Base-by-base conservation (phyloP, 2,888 invertebrate species). In the Lumbricus terrestris region DNA sequence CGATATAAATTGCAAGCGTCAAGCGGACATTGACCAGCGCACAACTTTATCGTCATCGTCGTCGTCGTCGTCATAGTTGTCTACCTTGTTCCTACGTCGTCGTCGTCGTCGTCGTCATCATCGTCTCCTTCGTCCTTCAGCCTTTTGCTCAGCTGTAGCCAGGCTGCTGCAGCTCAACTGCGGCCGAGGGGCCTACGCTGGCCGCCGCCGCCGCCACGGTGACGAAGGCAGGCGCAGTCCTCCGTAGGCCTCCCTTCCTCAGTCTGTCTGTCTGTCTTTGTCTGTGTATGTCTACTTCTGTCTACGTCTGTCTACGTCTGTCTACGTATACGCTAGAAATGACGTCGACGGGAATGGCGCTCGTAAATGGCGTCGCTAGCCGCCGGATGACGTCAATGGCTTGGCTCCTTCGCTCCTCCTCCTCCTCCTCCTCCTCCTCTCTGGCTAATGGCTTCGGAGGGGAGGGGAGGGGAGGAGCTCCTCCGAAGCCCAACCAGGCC, bases 401-500 rank as follows among this genome's bases (percentile, higher is more conserved):
- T n/a, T n/a, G n/a, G n/a, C n/a, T n/a, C n/a, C n/a, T n/a, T n/a
- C n/a, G n/a, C n/a, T n/a, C n/a, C n/a, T n/a, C n/a, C n/a, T n/a
- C 23, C 83, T 34, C 85, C n/a, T n/a, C 23, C n/a, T n/a, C n/a
- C n/a, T n/a, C n/a, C n/a, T n/a, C 23, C 83, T 34, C 85, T 37
- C 35, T 85, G 18, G 37, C 35, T 37, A 85, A 37, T 37, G 85
- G 85, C 85, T n/a, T n/a, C n/a, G n/a, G n/a, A n/a, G n/a, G n/a
- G n/a, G n/a, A n/a, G n/a, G n/a, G n/a, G n/a, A n/a, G n/a, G n/a
- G n/a, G n/a, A n/a, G n/a, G n/a, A n/a, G n/a, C 85, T 99, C 99
- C 95, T 97, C 99, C 92, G 98, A 99, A 93, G 99, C 99, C 93
- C 98, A 98, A 88, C 98, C 99, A 82, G 98, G 98, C 95, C 99